Percentiles rank a stretch among this genome's conserved stretches.
Evolutionary conservation across 2,797 vertebrate genomes (phyloP).

Genomic region (Eleutherodactylus coqui): DNA sequence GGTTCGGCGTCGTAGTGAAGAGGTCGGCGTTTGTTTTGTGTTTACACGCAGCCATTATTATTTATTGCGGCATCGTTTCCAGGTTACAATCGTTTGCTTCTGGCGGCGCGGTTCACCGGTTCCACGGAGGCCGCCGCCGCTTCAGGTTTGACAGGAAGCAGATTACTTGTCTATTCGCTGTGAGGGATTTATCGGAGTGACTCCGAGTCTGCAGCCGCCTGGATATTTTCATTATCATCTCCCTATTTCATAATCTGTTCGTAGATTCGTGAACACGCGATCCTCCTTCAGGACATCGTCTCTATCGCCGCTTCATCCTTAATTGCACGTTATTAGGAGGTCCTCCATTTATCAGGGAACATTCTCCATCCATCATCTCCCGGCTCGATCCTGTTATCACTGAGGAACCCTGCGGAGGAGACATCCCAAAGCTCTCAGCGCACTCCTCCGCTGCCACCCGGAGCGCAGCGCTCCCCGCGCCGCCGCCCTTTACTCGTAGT

Average conservation of each 20-base stretch:
- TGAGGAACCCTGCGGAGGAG: constrained; percentile 26
- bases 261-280: constrained; percentile 72
- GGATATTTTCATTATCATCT: constrained; percentile 74
- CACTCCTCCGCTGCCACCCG: constrained; percentile 42
- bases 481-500: background rate
- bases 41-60: constrained; percentile 28
- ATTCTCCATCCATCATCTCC: constrained; percentile 54
- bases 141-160: constrained; percentile 65
- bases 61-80: constrained; percentile 21
- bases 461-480: background rate
- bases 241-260: constrained; percentile 76
- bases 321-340: constrained; percentile 73
- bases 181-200: constrained; percentile 67
- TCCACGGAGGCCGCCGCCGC: constrained; percentile 22
- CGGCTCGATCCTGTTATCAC: constrained; percentile 39
- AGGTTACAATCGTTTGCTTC: constrained; percentile 6
- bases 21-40: background rate
- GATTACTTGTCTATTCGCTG: constrained; percentile 50
- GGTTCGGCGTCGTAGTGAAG: too few relatives aligned
- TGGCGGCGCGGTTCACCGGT: constrained; percentile 9
- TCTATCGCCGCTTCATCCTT: constrained; percentile 71
- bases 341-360: constrained; percentile 41
- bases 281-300: constrained; percentile 61
- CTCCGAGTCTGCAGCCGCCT: constrained; percentile 70
- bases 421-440: constrained; percentile 10